A percentile compares a stretch with the other conserved stretches of the same genome.
Evolutionary conservation across 35 echinoderm and acorn worm genomes (phyloP).

Genomic region (Chiridota heheva): DNA sequence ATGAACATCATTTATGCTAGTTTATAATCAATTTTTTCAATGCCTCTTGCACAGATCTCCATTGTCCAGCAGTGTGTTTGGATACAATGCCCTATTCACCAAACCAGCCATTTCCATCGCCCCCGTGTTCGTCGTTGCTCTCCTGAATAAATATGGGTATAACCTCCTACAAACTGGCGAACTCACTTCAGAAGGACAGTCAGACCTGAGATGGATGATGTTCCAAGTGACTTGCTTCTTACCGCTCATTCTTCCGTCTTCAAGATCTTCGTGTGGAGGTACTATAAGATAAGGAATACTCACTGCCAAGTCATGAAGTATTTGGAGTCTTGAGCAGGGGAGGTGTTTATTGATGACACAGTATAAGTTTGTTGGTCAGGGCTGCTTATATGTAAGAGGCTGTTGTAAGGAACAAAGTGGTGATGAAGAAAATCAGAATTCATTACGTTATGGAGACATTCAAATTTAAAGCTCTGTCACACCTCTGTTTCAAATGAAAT

Average conservation of each 20-base stretch:
- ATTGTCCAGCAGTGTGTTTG: slow-evolving; percentile 90
- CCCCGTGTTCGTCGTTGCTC: slow-evolving; percentile 71
- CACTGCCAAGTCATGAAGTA: slow-evolving; percentile 46
- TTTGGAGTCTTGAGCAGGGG: slow-evolving; percentile 31
- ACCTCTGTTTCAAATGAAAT: too few species aligned
- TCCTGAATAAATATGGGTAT: slow-evolving; percentile 76
- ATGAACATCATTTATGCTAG: background rate
- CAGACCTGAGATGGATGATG: slow-evolving; percentile 54
- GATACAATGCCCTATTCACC: slow-evolving; percentile 96
- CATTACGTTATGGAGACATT: too few species aligned
- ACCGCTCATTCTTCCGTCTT: slow-evolving; percentile 47
- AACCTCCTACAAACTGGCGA: slow-evolving; percentile 29
- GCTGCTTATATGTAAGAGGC: too few species aligned
- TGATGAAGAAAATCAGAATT: too few species aligned
- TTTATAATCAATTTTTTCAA: slow-evolving; percentile 5
- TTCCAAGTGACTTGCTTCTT: slow-evolving; percentile 70
- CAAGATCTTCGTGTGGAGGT: slow-evolving; percentile 74
- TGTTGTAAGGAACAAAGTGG: too few species aligned
- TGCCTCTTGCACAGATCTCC: slow-evolving; percentile 56
- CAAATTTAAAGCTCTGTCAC: too few species aligned
- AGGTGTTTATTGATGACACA: too few species aligned
- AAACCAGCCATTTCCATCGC: slow-evolving; percentile 86
- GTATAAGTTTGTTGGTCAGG: too few species aligned
- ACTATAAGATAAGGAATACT: slow-evolving; percentile 62
- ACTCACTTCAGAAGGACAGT: background rate